These are phyloP conservation scores for Meiosimyza decipiens DNA, from an alignment of 2,888 invertebrate genomes.

Conservation along the genomic window DNA sequence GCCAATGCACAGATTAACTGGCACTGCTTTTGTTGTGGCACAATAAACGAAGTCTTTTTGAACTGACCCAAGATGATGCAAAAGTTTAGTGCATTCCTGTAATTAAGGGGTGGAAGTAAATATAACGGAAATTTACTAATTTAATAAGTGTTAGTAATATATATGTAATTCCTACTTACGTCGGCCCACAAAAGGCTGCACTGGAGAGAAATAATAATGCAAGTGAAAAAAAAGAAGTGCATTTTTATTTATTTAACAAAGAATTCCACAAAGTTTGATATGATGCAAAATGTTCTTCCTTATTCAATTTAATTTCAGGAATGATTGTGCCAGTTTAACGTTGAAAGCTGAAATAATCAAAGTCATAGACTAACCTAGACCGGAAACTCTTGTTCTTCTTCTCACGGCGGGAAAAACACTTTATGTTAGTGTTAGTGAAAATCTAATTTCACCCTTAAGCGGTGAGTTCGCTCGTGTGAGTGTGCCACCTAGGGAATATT, in stretches of 20 bases:
- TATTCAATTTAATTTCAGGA: too few relatives aligned
- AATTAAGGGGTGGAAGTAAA: background rate
- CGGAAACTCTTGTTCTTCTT: too few relatives aligned
- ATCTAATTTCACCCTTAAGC: too few relatives aligned
- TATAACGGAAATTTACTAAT: background rate
- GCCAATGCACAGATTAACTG: slow-evolving; percentile 49
- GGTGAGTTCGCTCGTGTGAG: too few relatives aligned
- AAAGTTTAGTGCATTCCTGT: slow-evolving; percentile 37
- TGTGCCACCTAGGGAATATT: too few relatives aligned
- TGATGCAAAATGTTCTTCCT: too few relatives aligned
- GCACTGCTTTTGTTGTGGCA: slow-evolving; percentile 49
- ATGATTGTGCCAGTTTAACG: too few relatives aligned
- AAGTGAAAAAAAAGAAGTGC: background rate
- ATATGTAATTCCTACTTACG: background rate
- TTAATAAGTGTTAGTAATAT: background rate
- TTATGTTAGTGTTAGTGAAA: too few relatives aligned
- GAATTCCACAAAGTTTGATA: too few relatives aligned
- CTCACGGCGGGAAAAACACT: too few relatives aligned
- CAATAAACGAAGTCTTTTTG: slow-evolving; percentile 51
- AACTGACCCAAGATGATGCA: slow-evolving; percentile 42
- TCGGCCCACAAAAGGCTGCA: background rate
- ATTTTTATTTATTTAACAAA: background rate
- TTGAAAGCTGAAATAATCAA: too few relatives aligned
- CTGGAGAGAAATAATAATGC: background rate
- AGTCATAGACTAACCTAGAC: too few relatives aligned